A percentile compares a stretch with the other conserved stretches of the same genome.
These are phyloP conservation scores for Rhabditophanes sp. DNA, from an alignment of 2,888 invertebrate species.

Conservation along the genomic window DNA sequence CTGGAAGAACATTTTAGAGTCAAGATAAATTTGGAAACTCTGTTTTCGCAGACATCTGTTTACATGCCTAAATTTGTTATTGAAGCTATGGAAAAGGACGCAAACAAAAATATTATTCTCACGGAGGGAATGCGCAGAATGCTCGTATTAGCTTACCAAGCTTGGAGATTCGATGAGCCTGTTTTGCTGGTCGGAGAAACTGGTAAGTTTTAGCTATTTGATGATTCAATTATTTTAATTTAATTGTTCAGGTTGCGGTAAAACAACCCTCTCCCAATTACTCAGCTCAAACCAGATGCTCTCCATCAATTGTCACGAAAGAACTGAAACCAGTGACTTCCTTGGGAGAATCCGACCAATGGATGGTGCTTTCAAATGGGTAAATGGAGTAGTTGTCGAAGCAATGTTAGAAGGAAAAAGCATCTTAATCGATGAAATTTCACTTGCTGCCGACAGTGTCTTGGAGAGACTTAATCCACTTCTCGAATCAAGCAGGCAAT, in stretches of 20 bases:
- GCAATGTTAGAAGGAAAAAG: conserved; percentile 74
- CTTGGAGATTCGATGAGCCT: conserved; percentile 77
- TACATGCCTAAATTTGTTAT: conserved; percentile 27
- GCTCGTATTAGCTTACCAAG: conserved; percentile 52
- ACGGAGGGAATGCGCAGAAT: conserved; percentile 69
- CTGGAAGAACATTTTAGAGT: conserved; percentile 43
- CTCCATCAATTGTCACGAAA: conserved; percentile 87
- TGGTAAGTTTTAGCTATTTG: conserved; percentile 46
- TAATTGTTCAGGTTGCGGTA: conserved; percentile 1
- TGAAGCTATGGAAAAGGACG: conserved; percentile 3
- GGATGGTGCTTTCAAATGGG: conserved; percentile 64
- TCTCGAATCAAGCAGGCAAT: conserved; percentile 71
- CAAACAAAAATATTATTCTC: conserved; percentile 72
- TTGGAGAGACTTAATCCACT: conserved; percentile 88
- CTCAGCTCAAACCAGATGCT: conserved; percentile 55
- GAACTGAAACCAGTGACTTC: conserved; percentile 93
- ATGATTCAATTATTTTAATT: conserved; percentile 48
- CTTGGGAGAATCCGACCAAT: conserved; percentile 83
- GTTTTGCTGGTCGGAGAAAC: conserved; percentile 89
- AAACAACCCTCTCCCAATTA: not conserved
- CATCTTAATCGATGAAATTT: conserved; percentile 94
- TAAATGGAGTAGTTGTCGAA: conserved; percentile 78
- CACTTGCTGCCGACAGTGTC: conserved; percentile 66
- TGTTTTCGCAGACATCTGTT: conserved; percentile 26
- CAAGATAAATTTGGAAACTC: conserved; percentile 12